Conservation (phyloP, 2,113 vertebrate species). For the Plecotus auritus region DNA sequence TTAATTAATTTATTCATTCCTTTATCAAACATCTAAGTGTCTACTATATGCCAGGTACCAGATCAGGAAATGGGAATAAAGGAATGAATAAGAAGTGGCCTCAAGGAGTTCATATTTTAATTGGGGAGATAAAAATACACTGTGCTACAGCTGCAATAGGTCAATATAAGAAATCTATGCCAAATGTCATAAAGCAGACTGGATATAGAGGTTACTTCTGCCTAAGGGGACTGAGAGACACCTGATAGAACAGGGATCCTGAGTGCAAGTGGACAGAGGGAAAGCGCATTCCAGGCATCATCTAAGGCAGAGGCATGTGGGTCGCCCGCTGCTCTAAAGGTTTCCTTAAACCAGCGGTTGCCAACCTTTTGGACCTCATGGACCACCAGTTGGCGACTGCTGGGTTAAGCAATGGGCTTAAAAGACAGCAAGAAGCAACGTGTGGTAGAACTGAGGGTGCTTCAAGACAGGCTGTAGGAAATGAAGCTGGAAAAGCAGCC, state of each 20-base stretch:
- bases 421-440: not conserved
- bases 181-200: not conserved
- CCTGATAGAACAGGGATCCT: not conserved
- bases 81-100: not conserved
- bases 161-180: not conserved
- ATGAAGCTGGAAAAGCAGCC: not conserved
- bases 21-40: constrained; percentile 17
- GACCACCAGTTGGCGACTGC: no score
- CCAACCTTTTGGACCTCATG: no score
- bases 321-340: no score
- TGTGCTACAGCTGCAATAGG: not conserved
- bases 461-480: not conserved
- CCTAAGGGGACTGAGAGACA: not conserved
- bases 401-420: not conserved
- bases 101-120: not conserved
- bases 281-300: not conserved
- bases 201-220: not conserved
- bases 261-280: not conserved
- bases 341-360: no score
- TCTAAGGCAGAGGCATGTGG: not conserved
- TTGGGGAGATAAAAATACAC: not conserved
- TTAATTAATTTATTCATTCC: constrained; percentile 1
- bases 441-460: not conserved
- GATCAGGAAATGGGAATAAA: not conserved
- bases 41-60: not conserved